Evolutionary conservation across 2,888 invertebrate genomes (phyloP).

Genomic region (Chelonus formosanus): DNA sequence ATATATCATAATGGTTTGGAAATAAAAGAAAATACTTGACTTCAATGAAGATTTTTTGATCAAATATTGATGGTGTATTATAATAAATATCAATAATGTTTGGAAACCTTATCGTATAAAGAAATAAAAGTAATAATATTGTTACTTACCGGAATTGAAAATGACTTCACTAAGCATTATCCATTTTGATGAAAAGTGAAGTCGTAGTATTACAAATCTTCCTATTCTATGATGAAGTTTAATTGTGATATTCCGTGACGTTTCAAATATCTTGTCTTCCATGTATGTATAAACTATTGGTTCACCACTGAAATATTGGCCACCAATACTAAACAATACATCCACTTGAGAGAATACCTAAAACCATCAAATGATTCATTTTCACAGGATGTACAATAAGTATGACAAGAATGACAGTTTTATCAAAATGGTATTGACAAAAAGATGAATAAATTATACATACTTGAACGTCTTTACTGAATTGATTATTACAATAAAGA

Average conservation of each 20-base stretch:
- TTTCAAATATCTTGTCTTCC: slow-evolving; percentile 82
- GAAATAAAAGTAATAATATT: too few relatives aligned
- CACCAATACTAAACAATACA: slow-evolving; percentile 83
- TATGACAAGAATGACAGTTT: too few relatives aligned
- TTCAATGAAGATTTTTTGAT: too few relatives aligned
- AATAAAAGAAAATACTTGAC: too few relatives aligned
- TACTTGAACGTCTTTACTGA: slow-evolving; percentile 82
- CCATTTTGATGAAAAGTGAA: slow-evolving; percentile 85
- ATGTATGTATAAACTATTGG: slow-evolving; percentile 78
- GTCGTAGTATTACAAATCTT: slow-evolving; percentile 78
- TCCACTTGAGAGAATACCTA: slow-evolving; percentile 83
- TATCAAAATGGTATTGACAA: background rate
- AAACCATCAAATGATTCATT: slow-evolving; percentile 40
- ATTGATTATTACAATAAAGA: slow-evolving; percentile 85
- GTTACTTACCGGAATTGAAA: slow-evolving; percentile 78
- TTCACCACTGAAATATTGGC: slow-evolving; percentile 79
- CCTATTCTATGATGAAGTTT: slow-evolving; percentile 84
- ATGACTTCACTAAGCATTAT: slow-evolving; percentile 89
- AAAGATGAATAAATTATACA: slow-evolving; percentile 41
- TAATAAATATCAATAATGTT: too few relatives aligned
- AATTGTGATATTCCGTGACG: slow-evolving; percentile 82
- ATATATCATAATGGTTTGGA: too few relatives aligned
- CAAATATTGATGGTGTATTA: too few relatives aligned
- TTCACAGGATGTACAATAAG: too few relatives aligned
- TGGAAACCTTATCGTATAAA: too few relatives aligned